A percentile compares a stretch with the other conserved stretches of the same genome.
Conservation (phyloP, 2,113 vertebrate genomes). For the Psilopsiagon aymara region DNA sequence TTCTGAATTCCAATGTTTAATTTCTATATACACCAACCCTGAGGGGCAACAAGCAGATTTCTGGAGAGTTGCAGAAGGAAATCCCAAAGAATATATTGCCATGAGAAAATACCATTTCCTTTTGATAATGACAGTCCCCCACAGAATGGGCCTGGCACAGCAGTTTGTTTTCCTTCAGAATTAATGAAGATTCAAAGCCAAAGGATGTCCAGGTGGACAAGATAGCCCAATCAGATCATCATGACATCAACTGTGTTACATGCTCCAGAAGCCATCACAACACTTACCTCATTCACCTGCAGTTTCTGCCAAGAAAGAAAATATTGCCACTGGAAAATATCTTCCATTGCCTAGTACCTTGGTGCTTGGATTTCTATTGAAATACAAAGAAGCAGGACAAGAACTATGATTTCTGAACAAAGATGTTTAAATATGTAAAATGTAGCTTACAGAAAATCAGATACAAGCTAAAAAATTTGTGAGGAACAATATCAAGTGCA, state of each 20-base stretch:
- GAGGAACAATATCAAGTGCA: background rate
- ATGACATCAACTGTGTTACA: conserved; percentile 22
- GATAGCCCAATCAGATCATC: conserved; percentile 42
- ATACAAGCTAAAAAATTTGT: background rate
- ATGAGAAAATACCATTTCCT: conserved; percentile 40
- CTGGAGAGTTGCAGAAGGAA: background rate
- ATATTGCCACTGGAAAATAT: conserved; percentile 7
- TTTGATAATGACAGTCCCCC: conserved; percentile 14
- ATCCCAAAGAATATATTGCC: background rate
- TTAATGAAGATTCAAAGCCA: conserved; percentile 55
- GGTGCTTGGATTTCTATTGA: background rate
- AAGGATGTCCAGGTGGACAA: background rate
- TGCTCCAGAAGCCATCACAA: conserved; percentile 19
- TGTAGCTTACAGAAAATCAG: background rate
- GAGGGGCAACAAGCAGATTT: conserved; percentile 16
- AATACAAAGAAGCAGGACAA: background rate
- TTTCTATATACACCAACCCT: background rate
- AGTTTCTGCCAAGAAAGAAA: conserved; percentile 46
- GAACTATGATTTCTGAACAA: background rate
- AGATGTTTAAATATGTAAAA: background rate
- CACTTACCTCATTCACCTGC: background rate
- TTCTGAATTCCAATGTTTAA: background rate
- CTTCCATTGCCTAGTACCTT: background rate
- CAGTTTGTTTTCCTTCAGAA: conserved; percentile 57
- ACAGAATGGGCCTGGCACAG: conserved; percentile 4